Conservation (phyloP, 2,888 invertebrate species). For the Polydrusus cervinus region DNA sequence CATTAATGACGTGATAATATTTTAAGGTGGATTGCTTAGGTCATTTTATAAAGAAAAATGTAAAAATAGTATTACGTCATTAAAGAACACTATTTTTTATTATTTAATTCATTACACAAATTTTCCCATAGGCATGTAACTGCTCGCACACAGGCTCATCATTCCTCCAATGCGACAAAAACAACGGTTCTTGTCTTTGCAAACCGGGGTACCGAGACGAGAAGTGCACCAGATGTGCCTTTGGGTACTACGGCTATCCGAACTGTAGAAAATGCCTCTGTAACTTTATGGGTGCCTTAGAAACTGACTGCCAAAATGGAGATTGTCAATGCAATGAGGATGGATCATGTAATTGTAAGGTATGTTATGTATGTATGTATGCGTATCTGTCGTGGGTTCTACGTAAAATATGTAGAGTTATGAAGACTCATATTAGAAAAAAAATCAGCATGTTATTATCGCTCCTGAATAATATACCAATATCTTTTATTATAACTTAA, state of each 20-base stretch:
- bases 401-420: no score
- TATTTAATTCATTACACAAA: no score
- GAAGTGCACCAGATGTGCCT: constrained; percentile 87
- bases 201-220: constrained; percentile 83
- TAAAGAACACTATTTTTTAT: no score
- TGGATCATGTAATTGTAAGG: constrained; percentile 94
- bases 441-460: no score
- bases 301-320: constrained; percentile 70
- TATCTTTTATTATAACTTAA: no score
- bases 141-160: constrained; percentile 83
- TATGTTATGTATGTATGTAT: constrained; percentile 64
- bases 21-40: no score
- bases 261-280: constrained; percentile 91
- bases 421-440: no score
- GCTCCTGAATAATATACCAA: no score
- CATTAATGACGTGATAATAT: no score
- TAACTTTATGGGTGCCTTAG: constrained; percentile 80
- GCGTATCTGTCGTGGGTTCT: neutral
- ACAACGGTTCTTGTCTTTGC: constrained; percentile 84
- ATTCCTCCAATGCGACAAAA: constrained; percentile 72
- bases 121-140: constrained; percentile 75
- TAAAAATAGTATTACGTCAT: no score
- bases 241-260: constrained; percentile 92
- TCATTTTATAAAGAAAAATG: no score
- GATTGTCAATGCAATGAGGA: constrained; percentile 83